Base-by-base conservation (phyloP, 2,797 vertebrate genomes). In the Denticeps clupeoides region DNA sequence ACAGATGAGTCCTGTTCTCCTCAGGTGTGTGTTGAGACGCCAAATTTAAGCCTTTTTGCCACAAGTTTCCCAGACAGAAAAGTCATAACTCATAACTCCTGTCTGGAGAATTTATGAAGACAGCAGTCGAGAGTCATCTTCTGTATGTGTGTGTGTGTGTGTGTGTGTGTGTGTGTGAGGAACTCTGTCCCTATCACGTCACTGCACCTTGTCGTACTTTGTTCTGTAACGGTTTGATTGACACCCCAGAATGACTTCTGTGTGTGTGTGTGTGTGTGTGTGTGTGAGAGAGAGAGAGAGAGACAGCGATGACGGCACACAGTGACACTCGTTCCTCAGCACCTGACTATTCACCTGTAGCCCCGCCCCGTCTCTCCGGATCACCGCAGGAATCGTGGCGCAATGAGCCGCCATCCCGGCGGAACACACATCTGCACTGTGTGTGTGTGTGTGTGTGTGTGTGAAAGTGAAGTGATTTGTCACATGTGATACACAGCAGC, bases 331-430 rank as follows among this genome's bases (percentile, higher is more conserved):
- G 41, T 60, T 68, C 59, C 61, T 58, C 67, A 68, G 60, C 68
- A 72, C 69, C 75, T 67, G 68, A 55, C 43, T 31, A 16, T 53
- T 73, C 72, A 78, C 79, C 78, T 76, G 69, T 60, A 77, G 72
- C 73, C 44, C 47, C 31, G 9, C 6, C 12, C 18, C 9, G 11
- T 9, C 12, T 46, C 8, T 11, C 40, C 9, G 27, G 21, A 32
- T 47, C 21, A 16, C 37, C 41, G n/a, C n/a, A n/a, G n/a, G n/a
- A n/a, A n/a, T n/a, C n/a, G n/a, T n/a, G n/a, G n/a, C n/a, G n/a
- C n/a, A n/a, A n/a, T n/a, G n/a, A n/a, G n/a, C n/a, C n/a, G n/a
- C 77, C 62, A 63, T 69, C 71, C 37, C 26, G 29, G 26, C 16
- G 13, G 25, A 2, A 25, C 31, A 11, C 31, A 32, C 31, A 11